These are phyloP conservation scores for Danio kyathit DNA, from an alignment of 2,797 vertebrate species.

Conservation along the genomic window DNA sequence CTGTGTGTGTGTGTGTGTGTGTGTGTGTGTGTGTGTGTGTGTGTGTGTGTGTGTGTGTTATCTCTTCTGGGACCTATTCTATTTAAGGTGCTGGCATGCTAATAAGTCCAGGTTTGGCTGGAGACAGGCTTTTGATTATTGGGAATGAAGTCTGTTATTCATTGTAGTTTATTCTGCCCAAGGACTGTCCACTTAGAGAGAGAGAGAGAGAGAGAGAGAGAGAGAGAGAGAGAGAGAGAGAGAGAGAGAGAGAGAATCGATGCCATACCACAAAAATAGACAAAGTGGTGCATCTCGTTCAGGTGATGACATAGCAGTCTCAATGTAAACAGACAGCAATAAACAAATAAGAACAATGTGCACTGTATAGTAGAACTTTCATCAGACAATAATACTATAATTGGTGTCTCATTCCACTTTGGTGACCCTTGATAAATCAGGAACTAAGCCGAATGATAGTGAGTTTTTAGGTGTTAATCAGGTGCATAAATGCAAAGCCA, in stretches of 20 bases:
- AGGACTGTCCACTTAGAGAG: no score
- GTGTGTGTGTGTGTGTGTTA: not conserved
- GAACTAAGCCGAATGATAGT: no score
- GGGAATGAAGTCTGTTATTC: not conserved
- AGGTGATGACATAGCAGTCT: conserved; percentile 5
- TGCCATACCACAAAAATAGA: conserved; percentile 8
- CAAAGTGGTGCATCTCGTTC: not conserved
- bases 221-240: no score
- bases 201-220: no score
- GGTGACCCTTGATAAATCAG: no score
- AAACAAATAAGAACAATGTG: not conserved
- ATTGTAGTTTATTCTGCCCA: conserved; percentile 18
- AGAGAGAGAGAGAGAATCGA: no score
- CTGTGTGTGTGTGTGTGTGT: not conserved
- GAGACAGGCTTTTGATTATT: conserved; percentile 7
- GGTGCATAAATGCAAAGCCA: no score
- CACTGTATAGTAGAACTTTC: not conserved
- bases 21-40: not conserved
- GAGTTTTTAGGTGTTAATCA: no score
- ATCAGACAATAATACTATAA: not conserved
- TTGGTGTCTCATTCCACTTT: no score
- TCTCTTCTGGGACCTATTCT: not conserved
- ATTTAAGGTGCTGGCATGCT: not conserved
- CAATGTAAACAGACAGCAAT: not conserved
- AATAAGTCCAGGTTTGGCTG: not conserved